phyloP scores from a whole-genome alignment of 2,888 invertebrate genomes.

The Allophyes oxyacanthae region DNA sequence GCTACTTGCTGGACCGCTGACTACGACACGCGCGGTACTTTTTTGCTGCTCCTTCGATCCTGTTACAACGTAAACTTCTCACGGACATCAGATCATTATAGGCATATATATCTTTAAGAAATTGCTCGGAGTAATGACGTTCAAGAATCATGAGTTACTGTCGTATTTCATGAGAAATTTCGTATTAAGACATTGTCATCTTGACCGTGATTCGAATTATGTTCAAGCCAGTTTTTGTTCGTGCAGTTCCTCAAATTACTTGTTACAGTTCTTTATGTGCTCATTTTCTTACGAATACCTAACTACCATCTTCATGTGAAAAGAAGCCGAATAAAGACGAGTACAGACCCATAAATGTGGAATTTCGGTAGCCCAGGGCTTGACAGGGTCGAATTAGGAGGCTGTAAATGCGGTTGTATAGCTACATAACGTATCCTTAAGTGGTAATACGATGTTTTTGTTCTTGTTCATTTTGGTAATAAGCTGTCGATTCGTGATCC shows the following conservation, averaged over 20 bases:
- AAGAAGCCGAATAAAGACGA: slow-evolving; percentile 68
- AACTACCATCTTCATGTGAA: slow-evolving; percentile 50
- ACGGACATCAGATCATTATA: slow-evolving; percentile 82
- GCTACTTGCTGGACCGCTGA: slow-evolving; percentile 83
- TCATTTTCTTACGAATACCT: slow-evolving; percentile 55
- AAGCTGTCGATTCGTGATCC: slow-evolving; percentile 16
- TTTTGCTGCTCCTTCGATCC: slow-evolving; percentile 80
- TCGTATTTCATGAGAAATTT: slow-evolving; percentile 70
- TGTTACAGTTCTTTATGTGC: slow-evolving; percentile 40
- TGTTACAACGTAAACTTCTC: slow-evolving; percentile 86
- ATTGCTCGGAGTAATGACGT: slow-evolving; percentile 81
- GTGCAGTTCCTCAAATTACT: slow-evolving; percentile 46
- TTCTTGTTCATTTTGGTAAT: slow-evolving; percentile 46
- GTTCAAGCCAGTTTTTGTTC: slow-evolving; percentile 52
- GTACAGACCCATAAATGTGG: slow-evolving; percentile 68
- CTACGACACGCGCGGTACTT: slow-evolving; percentile 84
- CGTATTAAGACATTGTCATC: slow-evolving; percentile 65
- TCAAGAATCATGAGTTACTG: slow-evolving; percentile 74
- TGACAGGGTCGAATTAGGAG: slow-evolving; percentile 68
- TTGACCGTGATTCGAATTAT: slow-evolving; percentile 62
- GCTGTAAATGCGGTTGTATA: slow-evolving; percentile 52
- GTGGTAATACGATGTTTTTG: slow-evolving; percentile 26
- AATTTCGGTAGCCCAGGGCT: slow-evolving; percentile 84
- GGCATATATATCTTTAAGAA: slow-evolving; percentile 81
- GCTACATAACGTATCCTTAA: slow-evolving; percentile 39